Percentiles rank a stretch among this genome's conserved stretches.
Evolutionary conservation across 2,797 vertebrate species (phyloP).

Genomic region (Siniperca scherzeri): DNA sequence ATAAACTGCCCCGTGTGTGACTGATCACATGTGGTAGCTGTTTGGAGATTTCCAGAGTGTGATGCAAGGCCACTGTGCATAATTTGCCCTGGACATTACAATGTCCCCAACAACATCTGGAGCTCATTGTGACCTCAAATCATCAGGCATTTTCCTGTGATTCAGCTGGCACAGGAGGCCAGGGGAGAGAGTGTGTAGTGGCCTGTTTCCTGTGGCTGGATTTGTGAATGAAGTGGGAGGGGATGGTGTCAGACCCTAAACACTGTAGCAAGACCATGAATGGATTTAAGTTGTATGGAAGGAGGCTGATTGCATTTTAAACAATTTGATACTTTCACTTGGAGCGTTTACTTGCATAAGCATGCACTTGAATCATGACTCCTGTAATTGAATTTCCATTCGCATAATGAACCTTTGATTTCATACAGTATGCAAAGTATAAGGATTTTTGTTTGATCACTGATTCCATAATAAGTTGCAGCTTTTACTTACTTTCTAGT

Average conservation of each 20-base stretch:
- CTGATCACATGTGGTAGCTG: conserved; percentile 72
- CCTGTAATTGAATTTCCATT: conserved; percentile 40
- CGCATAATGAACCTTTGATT: conserved; percentile 36
- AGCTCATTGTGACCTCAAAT: conserved; percentile 73
- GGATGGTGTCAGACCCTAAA: conserved; percentile 67
- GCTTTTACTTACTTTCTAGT: conserved; percentile 33
- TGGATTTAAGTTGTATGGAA: conserved; percentile 47
- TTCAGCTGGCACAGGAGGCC: conserved; percentile 76
- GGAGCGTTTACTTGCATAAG: conserved; percentile 6
- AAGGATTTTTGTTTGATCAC: conserved; percentile 30
- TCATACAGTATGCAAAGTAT: conserved; percentile 10
- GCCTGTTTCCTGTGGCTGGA: conserved; percentile 76
- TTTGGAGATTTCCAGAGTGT: conserved; percentile 70
- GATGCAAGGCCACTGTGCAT: conserved; percentile 67
- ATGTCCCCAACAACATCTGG: conserved; percentile 81
- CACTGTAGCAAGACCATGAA: conserved; percentile 60
- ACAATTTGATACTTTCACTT: conserved; percentile 31
- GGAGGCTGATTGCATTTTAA: conserved; percentile 57
- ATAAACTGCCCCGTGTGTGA: conserved; percentile 58
- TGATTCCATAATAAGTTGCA: conserved; percentile 41
- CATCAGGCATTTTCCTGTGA: conserved; percentile 74
- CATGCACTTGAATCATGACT: conserved; percentile 24
- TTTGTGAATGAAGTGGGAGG: conserved; percentile 83
- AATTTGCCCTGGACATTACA: conserved; percentile 73
- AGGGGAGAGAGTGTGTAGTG: conserved; percentile 59